phyloP scores from a whole-genome alignment of 2,113 vertebrate species.

The Prionailurus viverrinus region DNA sequence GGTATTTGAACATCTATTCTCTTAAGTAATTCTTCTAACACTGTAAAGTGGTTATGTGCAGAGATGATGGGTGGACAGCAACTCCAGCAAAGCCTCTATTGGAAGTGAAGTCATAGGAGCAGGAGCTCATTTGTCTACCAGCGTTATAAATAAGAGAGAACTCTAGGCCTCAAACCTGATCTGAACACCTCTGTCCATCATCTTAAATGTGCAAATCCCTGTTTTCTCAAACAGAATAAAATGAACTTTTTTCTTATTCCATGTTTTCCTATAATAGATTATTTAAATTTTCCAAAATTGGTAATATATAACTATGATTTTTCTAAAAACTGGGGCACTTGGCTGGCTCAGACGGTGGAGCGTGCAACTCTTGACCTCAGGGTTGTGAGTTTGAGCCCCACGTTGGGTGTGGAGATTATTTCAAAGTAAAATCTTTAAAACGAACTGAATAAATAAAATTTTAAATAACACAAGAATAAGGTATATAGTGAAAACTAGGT shows the following conservation, averaged over 20 bases:
- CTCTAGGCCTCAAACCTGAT: not conserved
- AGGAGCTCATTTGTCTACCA: not conserved
- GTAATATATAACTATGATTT: not conserved
- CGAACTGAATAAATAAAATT: not conserved
- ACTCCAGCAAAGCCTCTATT: not conserved
- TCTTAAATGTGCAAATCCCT: not conserved
- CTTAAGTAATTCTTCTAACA: not conserved
- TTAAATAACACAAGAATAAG: not conserved
- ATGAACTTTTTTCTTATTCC: not conserved
- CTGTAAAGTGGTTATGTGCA: not conserved
- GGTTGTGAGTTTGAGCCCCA: too few species aligned
- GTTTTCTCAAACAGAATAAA: slow-evolving; percentile 9
- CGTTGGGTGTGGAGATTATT: too few species aligned
- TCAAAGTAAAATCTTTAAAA: not conserved
- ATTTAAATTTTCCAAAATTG: slow-evolving; percentile 39
- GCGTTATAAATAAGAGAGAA: not conserved
- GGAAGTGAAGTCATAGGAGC: not conserved
- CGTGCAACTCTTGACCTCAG: too few species aligned
- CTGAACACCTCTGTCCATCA: not conserved
- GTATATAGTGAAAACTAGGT: not conserved
- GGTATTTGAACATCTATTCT: not conserved
- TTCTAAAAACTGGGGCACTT: not conserved
- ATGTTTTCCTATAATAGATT: not conserved
- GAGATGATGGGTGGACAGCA: not conserved
- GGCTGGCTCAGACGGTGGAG: too few species aligned